A percentile compares a stretch with the other conserved stretches of the same genome.
phyloP scores from a whole-genome alignment of 1,140 invertebrate species.

The Tyrophagus putrescentiae region DNA sequence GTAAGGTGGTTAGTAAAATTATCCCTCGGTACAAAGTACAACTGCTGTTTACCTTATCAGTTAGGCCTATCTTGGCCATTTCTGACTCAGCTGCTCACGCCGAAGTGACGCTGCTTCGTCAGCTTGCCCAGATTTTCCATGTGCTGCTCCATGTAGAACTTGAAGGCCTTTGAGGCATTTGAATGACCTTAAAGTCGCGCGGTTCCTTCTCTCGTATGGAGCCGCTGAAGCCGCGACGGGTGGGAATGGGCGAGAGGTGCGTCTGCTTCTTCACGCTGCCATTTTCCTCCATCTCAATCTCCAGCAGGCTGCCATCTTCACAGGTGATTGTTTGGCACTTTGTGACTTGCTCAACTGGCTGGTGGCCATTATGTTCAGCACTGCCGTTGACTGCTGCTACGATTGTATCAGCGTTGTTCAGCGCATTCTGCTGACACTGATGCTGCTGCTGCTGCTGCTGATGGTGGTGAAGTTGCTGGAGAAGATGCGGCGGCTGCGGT shows the following conservation, averaged over 20 bases:
- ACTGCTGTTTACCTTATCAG: no score
- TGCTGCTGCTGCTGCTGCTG: constrained; percentile 24
- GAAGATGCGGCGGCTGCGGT: constrained; percentile 20
- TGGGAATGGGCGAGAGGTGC: constrained; percentile 91
- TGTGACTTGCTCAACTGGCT: not conserved
- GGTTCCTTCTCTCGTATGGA: no score
- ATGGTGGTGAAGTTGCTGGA: constrained; percentile 22
- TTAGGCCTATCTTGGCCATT: constrained; percentile 77
- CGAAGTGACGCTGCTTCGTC: constrained; percentile 73
- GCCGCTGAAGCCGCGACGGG: constrained; percentile 72
- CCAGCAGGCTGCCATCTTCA: no score
- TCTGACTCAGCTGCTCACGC: constrained; percentile 77
- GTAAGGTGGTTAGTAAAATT: no score
- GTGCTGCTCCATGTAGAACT: constrained; percentile 99
- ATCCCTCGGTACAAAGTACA: no score
- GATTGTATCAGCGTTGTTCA: no score
- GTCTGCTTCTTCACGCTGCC: no score
- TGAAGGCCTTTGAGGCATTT: constrained; percentile 92
- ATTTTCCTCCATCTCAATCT: no score
- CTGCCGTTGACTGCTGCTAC: no score
- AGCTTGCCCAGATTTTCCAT: constrained; percentile 94
- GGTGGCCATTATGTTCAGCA: no score
- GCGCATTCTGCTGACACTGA: no score
- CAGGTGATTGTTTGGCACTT: not conserved
- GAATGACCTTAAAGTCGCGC: constrained; percentile 78